phyloP scores from a whole-genome alignment of 2,797 vertebrate genomes.

The Gastrophryne carolinensis region DNA sequence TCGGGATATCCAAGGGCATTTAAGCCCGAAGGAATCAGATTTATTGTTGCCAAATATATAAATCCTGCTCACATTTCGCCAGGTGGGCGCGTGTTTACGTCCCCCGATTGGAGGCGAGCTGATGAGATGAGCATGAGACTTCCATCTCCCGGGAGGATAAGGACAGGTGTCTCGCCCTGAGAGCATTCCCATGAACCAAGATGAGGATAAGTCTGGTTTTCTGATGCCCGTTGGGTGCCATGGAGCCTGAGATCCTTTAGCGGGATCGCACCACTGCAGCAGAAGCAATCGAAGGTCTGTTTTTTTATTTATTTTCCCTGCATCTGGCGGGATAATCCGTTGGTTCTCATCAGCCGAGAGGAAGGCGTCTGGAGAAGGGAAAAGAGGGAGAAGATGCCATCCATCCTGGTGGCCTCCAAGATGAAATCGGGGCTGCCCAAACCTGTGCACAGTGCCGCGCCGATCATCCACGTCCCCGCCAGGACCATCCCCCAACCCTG shows the following conservation, averaged over 20 bases:
- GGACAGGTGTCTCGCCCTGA: constrained; percentile 46
- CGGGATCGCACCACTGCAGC: neutral
- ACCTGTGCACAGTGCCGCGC: constrained; percentile 90
- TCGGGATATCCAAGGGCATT: constrained; percentile 74
- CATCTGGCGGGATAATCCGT: constrained; percentile 31
- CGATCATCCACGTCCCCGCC: constrained; percentile 84
- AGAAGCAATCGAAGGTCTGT: neutral
- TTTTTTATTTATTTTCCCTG: too few relatives aligned
- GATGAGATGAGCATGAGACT: constrained; percentile 63
- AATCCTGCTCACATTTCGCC: too few relatives aligned
- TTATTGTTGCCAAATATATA: neutral
- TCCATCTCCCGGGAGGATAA: constrained; percentile 58
- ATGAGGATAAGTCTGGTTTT: neutral
- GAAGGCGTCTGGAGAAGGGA: constrained; percentile 67
- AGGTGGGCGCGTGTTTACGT: too few relatives aligned
- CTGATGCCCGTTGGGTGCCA: neutral
- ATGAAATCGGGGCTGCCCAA: constrained; percentile 98
- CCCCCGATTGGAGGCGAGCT: constrained; percentile 57
- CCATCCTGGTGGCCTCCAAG: constrained; percentile 91
- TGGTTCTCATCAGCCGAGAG: neutral
- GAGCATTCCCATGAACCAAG: neutral
- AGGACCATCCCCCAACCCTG: constrained; percentile 75
- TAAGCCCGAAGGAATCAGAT: constrained; percentile 38
- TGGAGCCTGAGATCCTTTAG: neutral
- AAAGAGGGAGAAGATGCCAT: constrained; percentile 90